Evolutionary conservation across 1,140 invertebrate genomes (phyloP).

Genomic region (Atta cephalotes): DNA sequence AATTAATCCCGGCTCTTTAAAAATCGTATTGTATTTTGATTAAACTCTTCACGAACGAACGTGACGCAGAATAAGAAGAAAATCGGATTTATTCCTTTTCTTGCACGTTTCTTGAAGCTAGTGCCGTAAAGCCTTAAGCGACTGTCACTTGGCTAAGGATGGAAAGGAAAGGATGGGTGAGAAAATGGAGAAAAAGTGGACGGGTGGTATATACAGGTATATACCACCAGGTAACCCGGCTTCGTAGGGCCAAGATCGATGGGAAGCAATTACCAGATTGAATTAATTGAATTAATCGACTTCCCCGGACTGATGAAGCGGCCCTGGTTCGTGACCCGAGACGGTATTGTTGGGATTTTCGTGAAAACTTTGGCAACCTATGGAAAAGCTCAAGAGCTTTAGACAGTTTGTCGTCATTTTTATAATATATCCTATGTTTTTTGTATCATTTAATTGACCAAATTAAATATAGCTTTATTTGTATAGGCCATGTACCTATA

Average conservation of each 20-base stretch:
- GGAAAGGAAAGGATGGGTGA: conserved; percentile 29
- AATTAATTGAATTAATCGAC: conserved; percentile 78
- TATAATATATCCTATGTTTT: conserved; percentile 4
- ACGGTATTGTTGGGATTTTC: conserved; percentile 71
- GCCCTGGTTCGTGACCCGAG: conserved; percentile 46
- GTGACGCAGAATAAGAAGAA: conserved; percentile 34
- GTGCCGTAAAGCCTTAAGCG: conserved; percentile 55
- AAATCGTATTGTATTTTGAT: conserved; percentile 53
- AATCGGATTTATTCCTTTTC: conserved; percentile 48
- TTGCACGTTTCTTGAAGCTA: conserved; percentile 43
- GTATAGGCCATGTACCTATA: background rate
- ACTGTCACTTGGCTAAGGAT: conserved; percentile 52
- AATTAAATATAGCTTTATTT: background rate
- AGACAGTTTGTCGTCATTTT: conserved; percentile 47
- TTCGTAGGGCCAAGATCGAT: conserved; percentile 68
- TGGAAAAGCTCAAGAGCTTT: conserved; percentile 57
- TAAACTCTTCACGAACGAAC: conserved; percentile 27
- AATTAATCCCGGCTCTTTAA: conserved; percentile 35
- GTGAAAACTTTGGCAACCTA: conserved; percentile 59
- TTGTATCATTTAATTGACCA: background rate
- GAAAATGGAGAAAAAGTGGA: conserved; percentile 61
- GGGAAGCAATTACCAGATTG: conserved; percentile 75
- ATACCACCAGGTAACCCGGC: conserved; percentile 38
- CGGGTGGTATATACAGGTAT: conserved; percentile 37
- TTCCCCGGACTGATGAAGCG: conserved; percentile 61